These are phyloP conservation scores for Osedax frankpressi DNA, from an alignment of 2,888 invertebrate species.

Conservation along the genomic window DNA sequence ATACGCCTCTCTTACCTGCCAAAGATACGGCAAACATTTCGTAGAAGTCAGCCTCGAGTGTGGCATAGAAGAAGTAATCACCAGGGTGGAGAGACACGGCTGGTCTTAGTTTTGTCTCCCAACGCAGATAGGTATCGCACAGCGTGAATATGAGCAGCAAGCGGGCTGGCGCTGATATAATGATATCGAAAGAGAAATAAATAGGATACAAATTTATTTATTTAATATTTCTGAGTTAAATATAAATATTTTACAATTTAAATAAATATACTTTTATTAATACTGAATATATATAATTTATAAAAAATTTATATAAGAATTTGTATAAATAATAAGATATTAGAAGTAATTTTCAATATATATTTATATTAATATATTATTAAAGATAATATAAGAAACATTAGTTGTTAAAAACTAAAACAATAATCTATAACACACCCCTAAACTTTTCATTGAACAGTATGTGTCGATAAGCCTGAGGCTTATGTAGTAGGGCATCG, in stretches of 20 bases:
- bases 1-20: constrained; percentile 12
- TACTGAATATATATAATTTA: neutral
- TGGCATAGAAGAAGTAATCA: constrained; percentile 29
- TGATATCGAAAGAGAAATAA: constrained; percentile 5
- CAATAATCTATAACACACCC: too few relatives aligned
- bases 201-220: neutral
- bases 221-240: neutral
- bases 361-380: too few relatives aligned
- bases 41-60: constrained; percentile 43
- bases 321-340: too few relatives aligned
- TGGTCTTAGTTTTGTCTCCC: constrained; percentile 45
- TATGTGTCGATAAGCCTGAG: constrained; percentile 70
- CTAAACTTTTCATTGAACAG: constrained; percentile 65
- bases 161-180: constrained; percentile 2
- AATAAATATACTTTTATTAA: too few relatives aligned
- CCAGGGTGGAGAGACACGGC: constrained; percentile 22
- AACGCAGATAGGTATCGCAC: constrained; percentile 60
- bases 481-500: constrained; percentile 67
- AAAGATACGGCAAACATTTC: constrained; percentile 32
- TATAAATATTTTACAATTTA: too few relatives aligned
- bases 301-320: too few relatives aligned
- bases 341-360: too few relatives aligned
- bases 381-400: too few relatives aligned
- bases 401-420: too few relatives aligned
- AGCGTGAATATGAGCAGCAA: constrained; percentile 60